Evolutionary conservation across 2,888 invertebrate genomes (phyloP).

Genomic region (Luperina testacea): DNA sequence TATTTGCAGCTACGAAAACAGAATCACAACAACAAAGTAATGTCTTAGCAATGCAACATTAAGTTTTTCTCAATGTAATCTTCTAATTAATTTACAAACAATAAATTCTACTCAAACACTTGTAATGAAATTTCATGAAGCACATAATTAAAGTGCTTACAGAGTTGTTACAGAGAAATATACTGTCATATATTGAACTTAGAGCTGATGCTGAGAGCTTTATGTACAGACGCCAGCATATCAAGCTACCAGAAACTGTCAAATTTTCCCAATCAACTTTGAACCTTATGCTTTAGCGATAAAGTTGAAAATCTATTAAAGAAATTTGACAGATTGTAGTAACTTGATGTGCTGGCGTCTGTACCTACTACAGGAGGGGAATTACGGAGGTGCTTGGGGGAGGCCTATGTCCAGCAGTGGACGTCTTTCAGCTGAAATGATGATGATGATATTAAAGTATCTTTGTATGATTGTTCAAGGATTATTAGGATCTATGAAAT

Average conservation of each 20-base stretch:
- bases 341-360: no score
- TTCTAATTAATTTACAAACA: constrained; percentile 7
- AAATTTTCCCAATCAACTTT: no score
- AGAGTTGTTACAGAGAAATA: constrained; percentile 17
- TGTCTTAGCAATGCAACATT: not conserved
- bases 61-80: not conserved
- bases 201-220: not conserved
- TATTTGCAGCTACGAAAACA: no score
- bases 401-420: no score
- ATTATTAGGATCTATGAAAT: not conserved
- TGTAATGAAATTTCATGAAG: constrained; percentile 43
- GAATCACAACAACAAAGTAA: no score
- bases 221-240: not conserved
- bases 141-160: constrained; percentile 34
- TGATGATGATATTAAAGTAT: no score
- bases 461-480: not conserved
- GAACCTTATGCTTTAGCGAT: no score
- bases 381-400: not conserved
- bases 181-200: constrained; percentile 21
- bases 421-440: no score
- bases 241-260: no score
- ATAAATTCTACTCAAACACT: constrained; percentile 30
- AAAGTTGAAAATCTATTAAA: no score
- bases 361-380: not conserved
- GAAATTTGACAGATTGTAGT: no score